Conservation (phyloP, 1,140 invertebrate species). For the Brachystomella parvula region DNA sequence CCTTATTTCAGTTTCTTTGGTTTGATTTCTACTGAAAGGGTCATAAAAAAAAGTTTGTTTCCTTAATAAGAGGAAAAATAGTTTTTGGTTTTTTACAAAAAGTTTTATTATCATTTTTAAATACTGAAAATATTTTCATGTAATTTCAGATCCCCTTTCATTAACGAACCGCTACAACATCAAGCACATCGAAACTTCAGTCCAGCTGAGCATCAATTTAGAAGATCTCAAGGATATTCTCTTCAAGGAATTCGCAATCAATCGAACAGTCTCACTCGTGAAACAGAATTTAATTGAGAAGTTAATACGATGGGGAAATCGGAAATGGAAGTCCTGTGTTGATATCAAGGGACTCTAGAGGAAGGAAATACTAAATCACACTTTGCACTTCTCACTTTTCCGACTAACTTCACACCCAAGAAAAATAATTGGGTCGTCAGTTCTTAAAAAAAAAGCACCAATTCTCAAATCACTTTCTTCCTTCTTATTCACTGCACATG, state of each 20-base stretch:
- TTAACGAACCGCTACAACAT: neutral
- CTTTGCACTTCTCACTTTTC: neutral
- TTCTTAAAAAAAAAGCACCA: neutral
- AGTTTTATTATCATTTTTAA: too few relatives aligned
- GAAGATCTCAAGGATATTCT: slow-evolving; percentile 2
- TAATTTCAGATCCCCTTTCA: neutral
- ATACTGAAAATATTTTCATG: too few relatives aligned
- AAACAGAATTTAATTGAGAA: slow-evolving; percentile 9
- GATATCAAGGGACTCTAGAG: slow-evolving; percentile 1
- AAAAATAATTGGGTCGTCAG: neutral
- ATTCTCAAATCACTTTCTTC: neutral
- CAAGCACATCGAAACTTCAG: slow-evolving; percentile 8
- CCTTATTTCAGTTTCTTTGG: too few relatives aligned
- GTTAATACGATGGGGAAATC: slow-evolving; percentile 4
- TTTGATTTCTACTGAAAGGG: too few relatives aligned
- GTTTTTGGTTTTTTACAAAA: too few relatives aligned
- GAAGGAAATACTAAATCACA: neutral
- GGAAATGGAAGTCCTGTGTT: slow-evolving; percentile 5
- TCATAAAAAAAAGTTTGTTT: too few relatives aligned
- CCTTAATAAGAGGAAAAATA: too few relatives aligned
- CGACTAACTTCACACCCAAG: neutral
- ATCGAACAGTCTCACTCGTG: neutral
- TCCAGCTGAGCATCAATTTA: neutral
- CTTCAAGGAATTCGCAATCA: slow-evolving; percentile 4
- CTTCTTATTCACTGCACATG: neutral